Percentiles rank a stretch among this genome's conserved stretches.
phyloP scores from a whole-genome alignment of 2,888 invertebrate genomes.

The Xylocampa areola region DNA sequence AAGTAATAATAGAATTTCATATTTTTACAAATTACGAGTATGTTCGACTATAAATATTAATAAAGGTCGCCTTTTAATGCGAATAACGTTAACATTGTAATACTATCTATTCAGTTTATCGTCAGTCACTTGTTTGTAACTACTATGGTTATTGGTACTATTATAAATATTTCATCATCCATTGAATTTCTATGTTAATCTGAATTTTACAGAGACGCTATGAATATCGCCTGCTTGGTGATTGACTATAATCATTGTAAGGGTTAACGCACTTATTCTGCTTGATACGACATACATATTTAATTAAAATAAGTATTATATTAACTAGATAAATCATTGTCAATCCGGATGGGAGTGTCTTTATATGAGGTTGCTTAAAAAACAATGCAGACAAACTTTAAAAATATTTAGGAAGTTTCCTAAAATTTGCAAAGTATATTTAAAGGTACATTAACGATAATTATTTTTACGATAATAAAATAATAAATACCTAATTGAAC shows the following conservation, averaged over 20 bases:
- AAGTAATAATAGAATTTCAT: conserved; percentile 39
- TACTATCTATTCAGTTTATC: conserved; percentile 58
- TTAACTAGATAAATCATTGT: no score
- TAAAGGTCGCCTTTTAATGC: conserved; percentile 67
- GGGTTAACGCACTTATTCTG: no score
- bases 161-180: conserved; percentile 35
- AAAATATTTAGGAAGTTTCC: no score
- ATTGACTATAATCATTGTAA: background rate
- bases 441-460: no score
- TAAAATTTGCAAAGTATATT: no score
- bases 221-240: background rate
- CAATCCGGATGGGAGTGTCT: no score
- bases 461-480: no score
- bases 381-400: no score
- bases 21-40: conserved; percentile 54
- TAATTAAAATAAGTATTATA: no score
- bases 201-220: conserved; percentile 9
- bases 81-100: conserved; percentile 59
- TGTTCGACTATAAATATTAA: conserved; percentile 67
- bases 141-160: conserved; percentile 38
- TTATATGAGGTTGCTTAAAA: no score
- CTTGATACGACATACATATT: no score
- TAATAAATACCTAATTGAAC: no score
- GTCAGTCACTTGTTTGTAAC: conserved; percentile 53
- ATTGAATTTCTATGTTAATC: conserved; percentile 20